A percentile compares a stretch with the other conserved stretches of the same genome.
Conservation (phyloP, 2,113 vertebrate genomes). For the Spizaetus ornatus region DNA sequence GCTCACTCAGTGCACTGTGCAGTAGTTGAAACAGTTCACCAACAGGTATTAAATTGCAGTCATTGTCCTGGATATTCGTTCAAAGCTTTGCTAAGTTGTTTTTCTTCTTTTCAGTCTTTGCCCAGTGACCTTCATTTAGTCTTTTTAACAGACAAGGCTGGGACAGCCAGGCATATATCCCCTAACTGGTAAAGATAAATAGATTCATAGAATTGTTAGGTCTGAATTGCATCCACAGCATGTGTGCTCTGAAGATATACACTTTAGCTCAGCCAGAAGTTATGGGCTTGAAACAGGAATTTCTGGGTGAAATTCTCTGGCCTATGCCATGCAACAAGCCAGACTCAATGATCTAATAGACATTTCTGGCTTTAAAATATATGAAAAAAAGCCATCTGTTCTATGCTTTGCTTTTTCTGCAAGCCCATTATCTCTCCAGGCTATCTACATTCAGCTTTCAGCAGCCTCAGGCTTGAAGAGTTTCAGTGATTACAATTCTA, state of each 20-base stretch:
- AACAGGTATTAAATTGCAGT: not conserved
- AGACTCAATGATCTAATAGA: not conserved
- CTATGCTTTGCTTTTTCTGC: not conserved
- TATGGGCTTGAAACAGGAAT: not conserved
- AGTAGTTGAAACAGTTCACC: not conserved
- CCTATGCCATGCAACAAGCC: not conserved
- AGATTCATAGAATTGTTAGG: constrained; percentile 17
- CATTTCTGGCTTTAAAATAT: not conserved
- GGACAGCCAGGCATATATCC: not conserved
- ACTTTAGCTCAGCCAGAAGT: not conserved
- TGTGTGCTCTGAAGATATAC: not conserved
- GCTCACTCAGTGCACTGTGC: not conserved
- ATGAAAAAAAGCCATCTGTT: not conserved
- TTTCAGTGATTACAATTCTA: constrained; percentile 1
- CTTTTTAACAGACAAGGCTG: not conserved
- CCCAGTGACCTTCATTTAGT: constrained; percentile 2
- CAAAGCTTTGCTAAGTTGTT: not conserved
- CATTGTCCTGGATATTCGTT: not conserved
- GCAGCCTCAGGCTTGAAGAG: not conserved
- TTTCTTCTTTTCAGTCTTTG: not conserved
- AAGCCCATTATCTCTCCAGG: constrained; percentile 2
- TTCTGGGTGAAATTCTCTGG: not conserved
- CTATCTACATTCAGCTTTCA: not conserved
- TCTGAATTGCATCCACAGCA: constrained; percentile 22
- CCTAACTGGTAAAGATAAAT: constrained; percentile 11